Percentiles rank a stretch among this genome's conserved stretches.
Evolutionary conservation across 1,140 invertebrate genomes (phyloP).

Genomic region (Pseudachorutes palmiensis): DNA sequence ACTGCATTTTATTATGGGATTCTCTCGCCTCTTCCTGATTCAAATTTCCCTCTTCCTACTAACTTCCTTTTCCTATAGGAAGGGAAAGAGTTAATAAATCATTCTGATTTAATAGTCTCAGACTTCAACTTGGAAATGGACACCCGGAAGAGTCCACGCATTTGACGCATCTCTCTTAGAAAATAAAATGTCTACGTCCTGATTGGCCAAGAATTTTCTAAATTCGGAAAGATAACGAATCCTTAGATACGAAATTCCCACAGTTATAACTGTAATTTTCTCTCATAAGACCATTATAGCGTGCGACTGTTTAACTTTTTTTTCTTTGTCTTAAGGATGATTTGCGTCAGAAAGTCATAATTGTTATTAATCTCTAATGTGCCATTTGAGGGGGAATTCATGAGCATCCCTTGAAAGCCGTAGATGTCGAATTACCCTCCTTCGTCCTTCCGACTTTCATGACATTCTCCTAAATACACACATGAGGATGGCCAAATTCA

Average conservation of each 20-base stretch:
- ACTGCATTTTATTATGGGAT: too few species aligned
- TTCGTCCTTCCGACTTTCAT: too few species aligned
- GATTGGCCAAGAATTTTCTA: too few species aligned
- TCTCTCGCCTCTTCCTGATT: too few species aligned
- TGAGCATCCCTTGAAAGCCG: background rate
- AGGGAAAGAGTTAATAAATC: constrained; percentile 8
- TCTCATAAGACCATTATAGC: too few species aligned
- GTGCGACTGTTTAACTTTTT: background rate
- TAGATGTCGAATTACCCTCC: background rate
- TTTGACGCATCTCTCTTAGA: background rate
- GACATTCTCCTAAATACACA: background rate
- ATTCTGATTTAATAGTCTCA: constrained; percentile 4
- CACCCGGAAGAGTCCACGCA: background rate
- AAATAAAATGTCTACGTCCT: too few species aligned
- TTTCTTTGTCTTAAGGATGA: background rate
- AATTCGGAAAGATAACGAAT: too few species aligned
- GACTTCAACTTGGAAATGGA: constrained; percentile 4
- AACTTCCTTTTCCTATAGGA: background rate
- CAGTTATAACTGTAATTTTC: too few species aligned
- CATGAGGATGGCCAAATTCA: background rate
- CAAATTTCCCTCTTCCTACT: too few species aligned
- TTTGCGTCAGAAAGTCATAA: background rate
- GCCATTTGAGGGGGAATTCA: background rate
- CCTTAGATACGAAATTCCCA: too few species aligned
- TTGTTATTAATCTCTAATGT: constrained; percentile 10